Evolutionary conservation across 2,797 vertebrate genomes (phyloP), one percentile per base, ranked within the genome.

Genomic region (Rhinella marina): DNA sequence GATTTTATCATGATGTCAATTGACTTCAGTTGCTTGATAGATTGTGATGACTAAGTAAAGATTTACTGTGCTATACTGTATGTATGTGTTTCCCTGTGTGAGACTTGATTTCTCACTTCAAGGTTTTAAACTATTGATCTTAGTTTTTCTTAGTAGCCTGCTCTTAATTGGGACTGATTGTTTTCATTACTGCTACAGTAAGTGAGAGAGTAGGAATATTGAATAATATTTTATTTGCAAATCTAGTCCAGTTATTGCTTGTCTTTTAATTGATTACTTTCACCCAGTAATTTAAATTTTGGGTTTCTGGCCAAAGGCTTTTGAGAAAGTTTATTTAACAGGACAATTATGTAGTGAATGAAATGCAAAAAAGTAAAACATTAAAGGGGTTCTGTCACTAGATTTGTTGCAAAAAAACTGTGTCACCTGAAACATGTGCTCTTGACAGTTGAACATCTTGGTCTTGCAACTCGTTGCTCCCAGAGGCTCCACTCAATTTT

Each of bases 151-250:
- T 87, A 56, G 32, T 25, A 50, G 66, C 8, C 59, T 17, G 41
- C 72, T 82, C 90, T 92, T 93, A 94, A 91, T 92, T 87, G 90
- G 92, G 91, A 94, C 91, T 94, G 93, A 93, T 93, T 92, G 90
- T 92, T 92, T 90, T 90, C 91, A 90, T 90, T 92, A 91, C 84
- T 90, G 56, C 90, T 92, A 92, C 90, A 91, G 70, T 91, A 90
- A 90, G 89, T 90, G 91, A 90, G 84, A 85, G 76, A 90, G 92
- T 78, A 91, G 92, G 77, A 41, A 41, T 41, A 41, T 41, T 6
- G 41, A 41, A 41, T 4, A 41, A 41, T 41, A 6, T 78, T 0
- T n/a, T 85, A 76, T 0, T 76, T 92, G 92, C 92, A 90, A 90
- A 91, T 87, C 77, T 87, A 85, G 88, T 81, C 89, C 62, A 90